Percentiles rank a stretch among this genome's conserved stretches.
These are phyloP conservation scores for Toxotes chatareus DNA, from an alignment of 2,113 vertebrate species.

Conservation along the genomic window DNA sequence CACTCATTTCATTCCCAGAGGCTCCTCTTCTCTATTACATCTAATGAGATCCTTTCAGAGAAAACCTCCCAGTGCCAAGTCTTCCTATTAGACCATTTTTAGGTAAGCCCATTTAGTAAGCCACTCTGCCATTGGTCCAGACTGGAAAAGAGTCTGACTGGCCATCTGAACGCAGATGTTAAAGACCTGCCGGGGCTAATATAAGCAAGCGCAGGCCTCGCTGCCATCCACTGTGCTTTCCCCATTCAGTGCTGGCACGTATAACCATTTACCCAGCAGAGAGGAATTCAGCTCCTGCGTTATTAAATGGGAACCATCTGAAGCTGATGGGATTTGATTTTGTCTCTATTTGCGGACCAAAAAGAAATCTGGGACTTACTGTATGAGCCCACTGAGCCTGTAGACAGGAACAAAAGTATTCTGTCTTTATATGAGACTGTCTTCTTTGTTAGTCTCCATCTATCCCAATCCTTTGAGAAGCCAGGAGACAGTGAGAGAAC, in stretches of 20 bases:
- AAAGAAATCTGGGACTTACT: constrained; percentile 66
- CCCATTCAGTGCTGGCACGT: constrained; percentile 42
- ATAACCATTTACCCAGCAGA: constrained; percentile 41
- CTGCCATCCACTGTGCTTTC: constrained; percentile 27
- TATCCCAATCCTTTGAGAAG: constrained; percentile 60
- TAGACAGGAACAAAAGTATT: constrained; percentile 73
- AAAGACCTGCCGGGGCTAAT: constrained; percentile 48
- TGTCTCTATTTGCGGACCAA: constrained; percentile 68
- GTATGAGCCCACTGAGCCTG: constrained; percentile 60
- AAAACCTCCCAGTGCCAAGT: constrained; percentile 56
- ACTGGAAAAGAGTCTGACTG: constrained; percentile 32
- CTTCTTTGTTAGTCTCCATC: constrained; percentile 62
- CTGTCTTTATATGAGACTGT: constrained; percentile 58
- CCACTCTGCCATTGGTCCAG: constrained; percentile 44
- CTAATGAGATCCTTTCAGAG: constrained; percentile 65
- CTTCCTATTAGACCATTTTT: constrained; percentile 49
- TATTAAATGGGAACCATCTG: constrained; percentile 73
- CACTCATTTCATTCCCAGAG: constrained; percentile 60
- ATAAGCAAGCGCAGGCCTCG: background rate
- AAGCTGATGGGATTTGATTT: constrained; percentile 71
- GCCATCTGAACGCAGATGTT: constrained; percentile 52
- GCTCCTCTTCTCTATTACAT: constrained; percentile 66
- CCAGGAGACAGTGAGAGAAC: constrained; percentile 49
- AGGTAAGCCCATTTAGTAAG: constrained; percentile 40
- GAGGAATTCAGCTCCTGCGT: constrained; percentile 42